Evolutionary conservation across 53 echinoderm and acorn worm species (phyloP), one percentile per base, ranked within the genome.

Genomic region (Pentamera pediparva): DNA sequence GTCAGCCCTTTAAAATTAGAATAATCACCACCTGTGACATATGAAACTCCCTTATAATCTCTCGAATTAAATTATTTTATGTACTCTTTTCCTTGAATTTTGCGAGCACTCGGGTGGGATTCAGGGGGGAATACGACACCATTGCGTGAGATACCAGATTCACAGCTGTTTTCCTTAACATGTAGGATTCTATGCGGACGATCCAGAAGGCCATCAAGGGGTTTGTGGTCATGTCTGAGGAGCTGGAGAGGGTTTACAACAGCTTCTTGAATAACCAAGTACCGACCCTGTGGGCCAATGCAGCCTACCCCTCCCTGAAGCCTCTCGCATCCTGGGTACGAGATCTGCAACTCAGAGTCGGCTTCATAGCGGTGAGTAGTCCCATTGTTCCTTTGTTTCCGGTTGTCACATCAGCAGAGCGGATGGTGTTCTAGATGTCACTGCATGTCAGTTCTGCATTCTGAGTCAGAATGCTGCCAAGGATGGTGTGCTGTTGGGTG

Each of bases 161-260:
- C n/a, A n/a, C n/a, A n/a, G n/a, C n/a, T n/a, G 13, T 63, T 18
- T 6, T 6, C 32, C 3, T 63, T 63, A 35, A 11, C 38, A n/a
- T n/a, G n/a, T n/a, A 98, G 98, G 63, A 48, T 52, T 98, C 98
- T 13, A 80, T 98, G 84, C 58, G 81, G 13, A 98, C 98, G 61
- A 98, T 98, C 70, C 90, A 98, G 85, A 98, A 91, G 70, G 98
- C 98, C 55, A 98, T 98, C 86, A 98, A 98, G 76, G 98, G 98
- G 62, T 78, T 98, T 62, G 98, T 98, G 25, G 98, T 98, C 38
- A 98, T 98, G 98, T 98, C 98, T 18, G 98, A 98, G 65, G 98
- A 98, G 57, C 83, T 98, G 37, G 98, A 98, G 72, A 67, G 59
- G 28, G 84, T 98, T 43, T 91, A 98, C 74, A 78, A 91, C 76